phyloP scores from a whole-genome alignment of 2,888 invertebrate genomes.

The Drosophila barbarae region DNA sequence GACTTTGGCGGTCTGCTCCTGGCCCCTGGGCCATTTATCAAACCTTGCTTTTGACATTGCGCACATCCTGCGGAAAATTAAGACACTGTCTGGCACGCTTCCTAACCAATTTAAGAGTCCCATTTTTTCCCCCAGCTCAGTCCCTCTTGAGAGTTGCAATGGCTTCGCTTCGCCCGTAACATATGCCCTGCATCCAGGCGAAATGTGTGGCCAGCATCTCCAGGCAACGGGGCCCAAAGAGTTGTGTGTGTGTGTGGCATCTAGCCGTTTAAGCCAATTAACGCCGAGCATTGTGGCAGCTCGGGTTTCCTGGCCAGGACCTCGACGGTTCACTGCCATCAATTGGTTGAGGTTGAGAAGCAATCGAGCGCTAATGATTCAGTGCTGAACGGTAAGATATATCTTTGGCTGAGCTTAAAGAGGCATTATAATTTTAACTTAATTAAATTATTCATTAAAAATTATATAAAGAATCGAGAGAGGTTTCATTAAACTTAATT shows the following conservation, averaged over 20 bases:
- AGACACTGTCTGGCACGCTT: slow-evolving; percentile 70
- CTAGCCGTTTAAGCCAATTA: slow-evolving; percentile 44
- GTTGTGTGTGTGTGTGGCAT: slow-evolving; percentile 15
- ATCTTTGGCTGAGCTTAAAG: neutral
- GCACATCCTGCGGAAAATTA: slow-evolving; percentile 72
- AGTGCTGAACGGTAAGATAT: slow-evolving; percentile 23
- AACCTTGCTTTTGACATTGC: slow-evolving; percentile 69
- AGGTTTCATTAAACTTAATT: neutral
- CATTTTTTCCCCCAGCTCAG: slow-evolving; percentile 46
- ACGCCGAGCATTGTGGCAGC: slow-evolving; percentile 31
- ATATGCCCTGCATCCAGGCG: slow-evolving; percentile 35
- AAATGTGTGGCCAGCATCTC: slow-evolving; percentile 11
- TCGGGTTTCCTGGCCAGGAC: slow-evolving; percentile 17
- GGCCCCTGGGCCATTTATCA: slow-evolving; percentile 60
- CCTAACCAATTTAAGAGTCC: slow-evolving; percentile 65
- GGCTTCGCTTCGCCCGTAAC: slow-evolving; percentile 13
- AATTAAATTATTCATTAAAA: neutral
- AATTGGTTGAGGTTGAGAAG: slow-evolving; percentile 9
- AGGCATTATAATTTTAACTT: slow-evolving; percentile 2
- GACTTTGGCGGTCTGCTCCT: slow-evolving; percentile 41
- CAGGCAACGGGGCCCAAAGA: slow-evolving; percentile 11
- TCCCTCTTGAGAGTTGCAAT: slow-evolving; percentile 19
- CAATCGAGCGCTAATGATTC: slow-evolving; percentile 24
- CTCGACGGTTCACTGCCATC: slow-evolving; percentile 16
- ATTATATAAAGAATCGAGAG: no score